Percentiles rank a stretch among this genome's conserved stretches.
Evolutionary conservation across 2,888 invertebrate genomes (phyloP).

Genomic region (Lissocephala sabroskyi): DNA sequence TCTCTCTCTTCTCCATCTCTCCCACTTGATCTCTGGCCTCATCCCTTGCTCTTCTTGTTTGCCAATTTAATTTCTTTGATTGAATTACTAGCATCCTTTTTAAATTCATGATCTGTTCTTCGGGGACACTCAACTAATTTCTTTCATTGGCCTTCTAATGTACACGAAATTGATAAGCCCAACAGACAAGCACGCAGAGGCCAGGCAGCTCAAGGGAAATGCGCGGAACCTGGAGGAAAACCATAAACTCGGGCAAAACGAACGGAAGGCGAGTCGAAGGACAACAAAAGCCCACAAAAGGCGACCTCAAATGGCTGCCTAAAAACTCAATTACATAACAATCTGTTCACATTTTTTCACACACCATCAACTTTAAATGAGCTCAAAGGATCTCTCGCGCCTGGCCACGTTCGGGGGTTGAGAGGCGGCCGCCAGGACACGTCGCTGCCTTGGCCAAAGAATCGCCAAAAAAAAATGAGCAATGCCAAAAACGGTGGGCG

Average conservation of each 20-base stretch:
- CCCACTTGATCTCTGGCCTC: too few species aligned
- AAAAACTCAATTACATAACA: slow-evolving; percentile 72
- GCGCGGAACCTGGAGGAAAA: background rate
- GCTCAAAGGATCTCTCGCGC: slow-evolving; percentile 24
- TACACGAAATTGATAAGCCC: too few species aligned
- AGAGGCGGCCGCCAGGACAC: slow-evolving; percentile 31
- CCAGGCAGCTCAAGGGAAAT: background rate
- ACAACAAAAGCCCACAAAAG: slow-evolving; percentile 50
- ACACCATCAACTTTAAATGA: slow-evolving; percentile 71
- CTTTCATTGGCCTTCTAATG: background rate
- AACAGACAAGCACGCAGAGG: slow-evolving; percentile 9
- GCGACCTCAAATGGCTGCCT: slow-evolving; percentile 65
- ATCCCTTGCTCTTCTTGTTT: too few species aligned
- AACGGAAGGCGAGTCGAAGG: slow-evolving; percentile 17
- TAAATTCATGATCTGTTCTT: background rate
- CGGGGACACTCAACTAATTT: background rate
- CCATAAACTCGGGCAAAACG: background rate
- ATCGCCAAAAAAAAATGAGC: too few species aligned
- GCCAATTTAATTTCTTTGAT: too few species aligned
- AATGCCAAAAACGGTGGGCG: slow-evolving; percentile 50
- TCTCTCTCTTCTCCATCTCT: too few species aligned
- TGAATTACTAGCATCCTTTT: background rate
- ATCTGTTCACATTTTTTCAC: slow-evolving; percentile 72
- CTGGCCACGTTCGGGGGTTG: background rate
- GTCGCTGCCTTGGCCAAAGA: slow-evolving; percentile 35